Evolutionary conservation across 2,797 vertebrate species (phyloP).

Genomic region (Trachops cirrhosus): DNA sequence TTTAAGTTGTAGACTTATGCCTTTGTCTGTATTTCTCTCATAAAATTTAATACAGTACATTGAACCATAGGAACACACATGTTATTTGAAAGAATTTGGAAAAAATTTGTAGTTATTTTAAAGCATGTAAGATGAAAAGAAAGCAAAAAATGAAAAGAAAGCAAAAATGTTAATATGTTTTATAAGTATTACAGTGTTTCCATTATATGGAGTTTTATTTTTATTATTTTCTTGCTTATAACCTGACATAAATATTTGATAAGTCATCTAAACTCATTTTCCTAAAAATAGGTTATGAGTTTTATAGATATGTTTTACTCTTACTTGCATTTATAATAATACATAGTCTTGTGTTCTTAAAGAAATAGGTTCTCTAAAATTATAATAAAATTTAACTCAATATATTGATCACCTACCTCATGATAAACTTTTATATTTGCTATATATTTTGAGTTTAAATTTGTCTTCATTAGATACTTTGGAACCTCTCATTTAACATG

Average conservation of each 20-base stretch:
- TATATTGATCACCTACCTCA: neutral
- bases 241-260: conserved; percentile 4
- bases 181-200: neutral
- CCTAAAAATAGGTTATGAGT: neutral
- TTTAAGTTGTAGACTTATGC: conserved; percentile 4
- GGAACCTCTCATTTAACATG: neutral
- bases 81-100: neutral
- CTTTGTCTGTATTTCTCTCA: neutral
- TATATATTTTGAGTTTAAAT: neutral
- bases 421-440: neutral
- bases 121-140: neutral
- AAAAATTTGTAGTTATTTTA: conserved; percentile 26
- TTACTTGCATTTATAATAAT: neutral
- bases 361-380: neutral
- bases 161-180: neutral
- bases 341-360: neutral
- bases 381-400: neutral
- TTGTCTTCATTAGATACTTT: neutral
- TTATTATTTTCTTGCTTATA: conserved; percentile 24
- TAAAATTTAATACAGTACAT: neutral
- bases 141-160: conserved; percentile 44
- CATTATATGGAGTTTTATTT: conserved; percentile 20
- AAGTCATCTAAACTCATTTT: conserved; percentile 25
- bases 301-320: neutral
- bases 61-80: neutral